Base-by-base conservation (phyloP, 1,140 invertebrate species). In the Adelges cooleyi region DNA sequence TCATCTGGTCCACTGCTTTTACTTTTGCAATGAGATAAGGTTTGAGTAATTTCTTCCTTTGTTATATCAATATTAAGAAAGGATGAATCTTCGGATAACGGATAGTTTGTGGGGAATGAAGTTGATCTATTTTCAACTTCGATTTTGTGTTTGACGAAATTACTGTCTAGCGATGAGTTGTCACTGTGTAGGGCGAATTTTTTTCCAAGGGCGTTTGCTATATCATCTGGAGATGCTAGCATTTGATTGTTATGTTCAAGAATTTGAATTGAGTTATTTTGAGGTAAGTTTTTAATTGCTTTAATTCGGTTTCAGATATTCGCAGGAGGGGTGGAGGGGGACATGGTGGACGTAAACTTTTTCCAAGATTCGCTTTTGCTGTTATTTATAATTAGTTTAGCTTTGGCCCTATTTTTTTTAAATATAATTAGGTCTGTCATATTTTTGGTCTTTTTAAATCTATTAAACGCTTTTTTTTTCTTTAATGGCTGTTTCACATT, bases 341-440 rank as follows among this genome's bases (percentile, higher is more conserved):
- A 33, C 18, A 53, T 3, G 17, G 10, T 38, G 22, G 51, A 36
- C 1, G 51, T 53, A 18, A 53, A 53, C 4, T 38, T 8, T 53
- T 18, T 36, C 51, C 51, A 53, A 20, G 51, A 53, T 22, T 53
- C 33, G 17, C 17, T 48, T 53, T 53, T 53, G 20, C 36, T 29
- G 15, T 53, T 36, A 33, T 53, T 53, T n/a, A 36, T 53, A 33
- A 53, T 33, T 20, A 38, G 33, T 38, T 33, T 38, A 13, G 36
- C 51, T 48, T 53, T 17, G 2, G 51, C 33, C 38, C 38, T 53
- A 13, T 53, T 38, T 53, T 38, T 53, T 53, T 53, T 53, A 8
- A 53, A 53, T 13, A 36, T 11, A 13, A 53, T 53, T 2, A 53
- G 38, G 18, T 53, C 29, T 10, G 33, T n/a, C 17, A 53, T 18